Evolutionary conservation across 2,797 vertebrate genomes (phyloP).

Genomic region (Spinus pinus): DNA sequence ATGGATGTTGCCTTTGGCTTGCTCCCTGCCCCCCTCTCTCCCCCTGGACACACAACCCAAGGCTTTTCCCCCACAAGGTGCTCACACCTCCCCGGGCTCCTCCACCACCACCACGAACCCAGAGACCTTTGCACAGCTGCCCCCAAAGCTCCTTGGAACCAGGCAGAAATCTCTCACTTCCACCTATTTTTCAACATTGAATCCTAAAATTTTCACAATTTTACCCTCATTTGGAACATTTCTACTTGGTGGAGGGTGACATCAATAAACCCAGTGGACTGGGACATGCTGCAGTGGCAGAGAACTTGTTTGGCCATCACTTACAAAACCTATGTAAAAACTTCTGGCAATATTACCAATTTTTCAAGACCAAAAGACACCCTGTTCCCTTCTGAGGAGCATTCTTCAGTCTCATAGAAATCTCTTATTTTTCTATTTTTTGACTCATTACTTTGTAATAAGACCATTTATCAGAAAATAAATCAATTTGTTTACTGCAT

Average conservation of each 20-base stretch:
- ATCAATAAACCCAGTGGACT: background rate
- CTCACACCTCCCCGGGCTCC: background rate
- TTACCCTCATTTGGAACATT: background rate
- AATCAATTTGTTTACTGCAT: background rate
- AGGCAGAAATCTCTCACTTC: background rate
- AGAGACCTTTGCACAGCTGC: background rate
- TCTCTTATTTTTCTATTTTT: background rate
- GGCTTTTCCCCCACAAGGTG: background rate
- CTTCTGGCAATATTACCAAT: background rate
- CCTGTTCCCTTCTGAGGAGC: background rate
- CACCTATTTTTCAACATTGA: background rate
- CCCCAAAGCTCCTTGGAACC: background rate
- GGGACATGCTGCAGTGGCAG: background rate
- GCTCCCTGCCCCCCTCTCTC: no score
- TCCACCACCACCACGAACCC: background rate
- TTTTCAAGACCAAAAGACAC: background rate
- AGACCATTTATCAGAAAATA: background rate
- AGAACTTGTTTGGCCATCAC: fast-evolving
- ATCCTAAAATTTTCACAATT: background rate
- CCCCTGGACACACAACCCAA: fast-evolving
- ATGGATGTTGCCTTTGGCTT: background rate
- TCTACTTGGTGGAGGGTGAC: background rate
- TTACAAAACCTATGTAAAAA: background rate
- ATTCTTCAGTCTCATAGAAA: background rate
- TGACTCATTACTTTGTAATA: background rate